These are phyloP conservation scores for Serinus canaria DNA, from an alignment of 2,113 vertebrate genomes.

Conservation along the genomic window DNA sequence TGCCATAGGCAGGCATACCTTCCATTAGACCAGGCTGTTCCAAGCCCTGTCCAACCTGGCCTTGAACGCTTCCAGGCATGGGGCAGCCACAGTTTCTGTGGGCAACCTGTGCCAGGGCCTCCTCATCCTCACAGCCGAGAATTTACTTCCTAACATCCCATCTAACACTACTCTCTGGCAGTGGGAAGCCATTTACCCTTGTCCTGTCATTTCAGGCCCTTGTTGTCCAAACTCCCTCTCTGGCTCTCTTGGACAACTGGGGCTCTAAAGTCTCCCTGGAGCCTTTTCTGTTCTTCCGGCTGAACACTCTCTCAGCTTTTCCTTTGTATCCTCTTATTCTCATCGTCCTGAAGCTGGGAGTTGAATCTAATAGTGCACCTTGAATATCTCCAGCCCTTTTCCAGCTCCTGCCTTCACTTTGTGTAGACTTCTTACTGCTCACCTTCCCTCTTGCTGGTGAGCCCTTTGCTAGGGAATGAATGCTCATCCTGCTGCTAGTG, in stretches of 20 bases:
- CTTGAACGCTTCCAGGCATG: neutral
- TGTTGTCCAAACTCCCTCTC: neutral
- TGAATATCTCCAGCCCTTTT: neutral
- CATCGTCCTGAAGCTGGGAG: neutral
- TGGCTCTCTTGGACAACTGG: rapidly evolving
- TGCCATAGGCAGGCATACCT: neutral
- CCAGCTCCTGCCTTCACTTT: neutral
- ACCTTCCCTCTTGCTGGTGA: neutral
- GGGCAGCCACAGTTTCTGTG: neutral
- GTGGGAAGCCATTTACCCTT: neutral
- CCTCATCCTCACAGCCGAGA: neutral
- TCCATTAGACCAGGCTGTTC: neutral
- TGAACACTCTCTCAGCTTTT: neutral
- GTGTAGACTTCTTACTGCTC: neutral
- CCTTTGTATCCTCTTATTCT: neutral
- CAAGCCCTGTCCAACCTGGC: neutral
- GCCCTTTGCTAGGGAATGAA: neutral
- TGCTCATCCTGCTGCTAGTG: rapidly evolving
- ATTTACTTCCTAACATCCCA: rapidly evolving
- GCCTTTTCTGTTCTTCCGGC: neutral
- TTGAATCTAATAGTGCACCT: neutral
- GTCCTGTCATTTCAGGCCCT: neutral
- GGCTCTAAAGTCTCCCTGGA: neutral
- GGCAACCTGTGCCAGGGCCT: neutral
- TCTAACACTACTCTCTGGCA: neutral